Base-by-base conservation (phyloP, 2,888 invertebrate species). In the Thereva unica region DNA sequence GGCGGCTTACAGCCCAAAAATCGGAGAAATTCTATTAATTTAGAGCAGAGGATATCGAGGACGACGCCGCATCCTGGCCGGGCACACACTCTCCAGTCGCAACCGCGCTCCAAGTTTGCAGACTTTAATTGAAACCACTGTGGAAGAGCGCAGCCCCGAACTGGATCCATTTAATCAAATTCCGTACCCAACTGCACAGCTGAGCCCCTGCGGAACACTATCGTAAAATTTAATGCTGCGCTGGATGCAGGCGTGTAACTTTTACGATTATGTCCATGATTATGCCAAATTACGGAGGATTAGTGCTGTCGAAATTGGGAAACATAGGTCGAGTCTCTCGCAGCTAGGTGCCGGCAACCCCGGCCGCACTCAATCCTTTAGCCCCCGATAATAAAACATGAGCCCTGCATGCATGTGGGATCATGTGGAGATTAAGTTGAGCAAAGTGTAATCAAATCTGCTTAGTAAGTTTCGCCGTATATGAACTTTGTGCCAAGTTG, bases 251-350 rank as follows among this genome's bases (percentile, higher is more conserved):
- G 66, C 63, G 64, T 23, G 23, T 64, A 72, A 71, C 71, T 71
- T 72, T 72, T 72, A 72, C 71, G 72, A 68, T 72, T 72, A 72
- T 72, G 67, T 70, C 72, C 71, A 69, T 69, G 72, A 72, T 72
- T 72, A 72, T 70, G 72, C 71, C 71, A 72, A 72, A 72, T 72
- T 72, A 72, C 72, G 67, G 55, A 69, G 72, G 72, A 72, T 72
- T 72, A 72, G 71, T 71, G 53, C 45, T 59, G 61, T 61, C 38
- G 64, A 67, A 68, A 68, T 68, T 68, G 68, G 66, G 66, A 68
- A 23, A 23, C 23, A 66, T 56, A 67, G 67, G 54, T 63, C 53
- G 67, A 64, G 42, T 5, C 44, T 53, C 37, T 37, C 23, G 1
- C 8, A 42, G 42, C 34, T n/a, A 35, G 53, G 53, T 34, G 44